Evolutionary conservation across 35 echinoderm and acorn worm species (phyloP), one percentile per base, ranked within the genome.

Genomic region (Patiria miniata): DNA sequence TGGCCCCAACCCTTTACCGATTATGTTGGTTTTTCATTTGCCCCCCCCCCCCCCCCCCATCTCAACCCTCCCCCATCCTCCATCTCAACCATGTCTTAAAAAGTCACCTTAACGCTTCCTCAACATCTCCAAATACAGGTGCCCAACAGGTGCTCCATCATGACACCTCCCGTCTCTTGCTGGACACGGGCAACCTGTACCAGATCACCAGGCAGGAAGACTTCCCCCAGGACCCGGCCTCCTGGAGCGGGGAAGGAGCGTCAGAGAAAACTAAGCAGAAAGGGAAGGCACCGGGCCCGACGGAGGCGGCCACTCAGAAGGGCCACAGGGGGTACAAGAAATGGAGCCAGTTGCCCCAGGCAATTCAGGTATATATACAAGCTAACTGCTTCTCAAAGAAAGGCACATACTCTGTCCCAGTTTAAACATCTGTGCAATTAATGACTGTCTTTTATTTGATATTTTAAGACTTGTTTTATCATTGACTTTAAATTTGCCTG

Each of bases 131-230:
- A 30, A 58, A 33, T 51, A 37, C 59, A 94, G 93, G 88, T 37
- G 93, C 88, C 33, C 78, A 83, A 18, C 81, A 87, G 37, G 12
- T 95, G 51, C 87, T 22, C 57, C 65, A 82, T 23, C 50, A 77
- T 42, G 78, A 86, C 26, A 69, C 36, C 19, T 88, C 90, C 17
- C 68, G 60, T 32, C 83, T 96, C 23, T 34, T 89, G 12, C 83
- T 96, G 2, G 90, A 92, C 83, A 88, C 94, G 26, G 94, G 90
- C 12, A 96, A 96, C 33, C 42, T 84, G 14, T 96, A 96, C 87
- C 86, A 92, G 32, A 78, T 86, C 5, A 8, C 61, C 36, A 53
- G 86, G 23, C 89, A 89, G 52, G 81, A 92, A 33, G 81, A 88
- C 30, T 96, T 81, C 51, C 94, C 94, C 23, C 69, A 85, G 37